Evolutionary conservation across 2,797 vertebrate genomes (phyloP).

Genomic region (Momotus momota): DNA sequence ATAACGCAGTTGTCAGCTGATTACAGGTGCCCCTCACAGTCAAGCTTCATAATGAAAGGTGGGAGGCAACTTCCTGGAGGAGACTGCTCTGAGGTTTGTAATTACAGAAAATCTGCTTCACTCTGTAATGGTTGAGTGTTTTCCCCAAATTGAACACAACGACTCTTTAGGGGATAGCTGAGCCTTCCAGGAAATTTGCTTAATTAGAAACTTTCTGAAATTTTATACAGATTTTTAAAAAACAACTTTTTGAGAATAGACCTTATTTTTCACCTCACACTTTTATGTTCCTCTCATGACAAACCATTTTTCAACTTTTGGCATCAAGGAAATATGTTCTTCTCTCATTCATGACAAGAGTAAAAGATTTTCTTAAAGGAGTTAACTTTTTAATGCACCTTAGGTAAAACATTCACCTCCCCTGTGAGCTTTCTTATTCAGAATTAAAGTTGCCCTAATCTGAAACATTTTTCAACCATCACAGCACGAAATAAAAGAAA

Average conservation of each 20-base stretch:
- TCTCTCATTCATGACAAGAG: not conserved
- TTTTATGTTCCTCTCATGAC: not conserved
- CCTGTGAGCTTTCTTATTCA: not conserved
- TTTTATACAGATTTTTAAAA: not conserved
- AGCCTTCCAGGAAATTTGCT: slow-evolving; percentile 12
- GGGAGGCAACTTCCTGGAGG: not conserved
- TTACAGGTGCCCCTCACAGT: not conserved
- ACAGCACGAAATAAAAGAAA: slow-evolving; percentile 15
- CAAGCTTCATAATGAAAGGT: not conserved
- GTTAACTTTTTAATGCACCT: not conserved
- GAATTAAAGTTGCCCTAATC: not conserved
- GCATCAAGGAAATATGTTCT: not conserved
- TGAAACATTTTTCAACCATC: not conserved
- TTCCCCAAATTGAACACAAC: not conserved
- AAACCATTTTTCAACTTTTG: not conserved
- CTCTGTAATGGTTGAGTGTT: not conserved
- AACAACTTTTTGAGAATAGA: not conserved
- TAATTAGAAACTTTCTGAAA: slow-evolving; percentile 5
- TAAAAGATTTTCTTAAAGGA: not conserved
- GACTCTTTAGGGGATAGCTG: not conserved
- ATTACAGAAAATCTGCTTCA: slow-evolving; percentile 15
- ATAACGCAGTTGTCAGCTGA: not conserved
- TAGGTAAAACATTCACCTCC: not conserved
- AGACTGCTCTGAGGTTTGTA: not conserved
- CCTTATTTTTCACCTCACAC: not conserved